These are phyloP conservation scores for Drosophila seclusa DNA, from an alignment of 2,888 invertebrate species.

Conservation along the genomic window DNA sequence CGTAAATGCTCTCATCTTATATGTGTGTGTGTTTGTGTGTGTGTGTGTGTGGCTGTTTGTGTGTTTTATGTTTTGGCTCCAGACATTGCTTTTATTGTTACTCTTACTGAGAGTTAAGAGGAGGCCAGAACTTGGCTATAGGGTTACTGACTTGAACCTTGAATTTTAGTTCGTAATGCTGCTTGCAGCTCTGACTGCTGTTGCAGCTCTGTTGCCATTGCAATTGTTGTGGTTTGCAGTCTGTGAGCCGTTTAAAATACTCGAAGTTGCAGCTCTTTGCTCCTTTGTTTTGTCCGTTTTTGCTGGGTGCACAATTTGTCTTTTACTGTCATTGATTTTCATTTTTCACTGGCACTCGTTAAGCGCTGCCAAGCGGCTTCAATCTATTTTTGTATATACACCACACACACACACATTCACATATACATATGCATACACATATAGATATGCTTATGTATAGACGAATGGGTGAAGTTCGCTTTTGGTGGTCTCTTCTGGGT, in stretches of 20 bases:
- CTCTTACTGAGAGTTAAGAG: constrained; percentile 38
- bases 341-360: constrained; percentile 76
- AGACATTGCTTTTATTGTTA: constrained; percentile 73
- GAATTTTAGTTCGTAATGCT: constrained; percentile 74
- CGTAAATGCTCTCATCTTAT: constrained; percentile 34
- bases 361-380: constrained; percentile 24
- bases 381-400: constrained; percentile 12
- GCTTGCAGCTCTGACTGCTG: constrained; percentile 49
- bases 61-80: constrained; percentile 59
- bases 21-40: constrained; percentile 1
- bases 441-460: constrained; percentile 4
- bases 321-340: constrained; percentile 80
- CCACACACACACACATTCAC: constrained; percentile 16
- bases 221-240: constrained; percentile 22
- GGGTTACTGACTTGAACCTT: constrained; percentile 82
- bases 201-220: constrained; percentile 45
- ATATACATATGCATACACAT: not conserved
- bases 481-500: constrained; percentile 61
- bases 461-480: constrained; percentile 17
- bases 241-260: constrained; percentile 71
- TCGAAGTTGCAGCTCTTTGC: constrained; percentile 44
- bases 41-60: constrained; percentile 28
- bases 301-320: constrained; percentile 76
- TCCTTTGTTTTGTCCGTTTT: constrained; percentile 68
- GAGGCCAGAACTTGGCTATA: constrained; percentile 62